Percentiles rank a stretch among this genome's conserved stretches.
Conservation (phyloP, 2,113 vertebrate genomes). For the Agapornis roseicollis region DNA sequence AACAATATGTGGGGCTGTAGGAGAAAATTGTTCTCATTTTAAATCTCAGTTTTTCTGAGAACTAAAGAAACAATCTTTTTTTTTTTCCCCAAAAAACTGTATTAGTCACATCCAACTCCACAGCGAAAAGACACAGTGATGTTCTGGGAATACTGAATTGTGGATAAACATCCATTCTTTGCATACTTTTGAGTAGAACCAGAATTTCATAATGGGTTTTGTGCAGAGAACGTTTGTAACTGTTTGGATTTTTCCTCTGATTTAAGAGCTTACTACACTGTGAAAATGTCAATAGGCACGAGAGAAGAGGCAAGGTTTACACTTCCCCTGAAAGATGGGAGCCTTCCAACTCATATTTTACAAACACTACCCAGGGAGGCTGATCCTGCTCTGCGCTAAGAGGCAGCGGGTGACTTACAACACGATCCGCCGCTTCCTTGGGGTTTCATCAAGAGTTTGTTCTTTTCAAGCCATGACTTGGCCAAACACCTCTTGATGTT, state of each 20-base stretch:
- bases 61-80: neutral
- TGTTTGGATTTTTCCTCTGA: constrained; percentile 17
- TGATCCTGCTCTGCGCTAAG: neutral
- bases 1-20: neutral
- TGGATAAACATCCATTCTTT: neutral
- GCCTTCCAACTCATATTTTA: neutral
- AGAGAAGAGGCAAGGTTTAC: constrained; percentile 38
- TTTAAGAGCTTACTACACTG: constrained; percentile 37
- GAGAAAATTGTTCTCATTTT: neutral
- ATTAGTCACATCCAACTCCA: neutral
- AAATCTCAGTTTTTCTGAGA: neutral
- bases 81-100: neutral
- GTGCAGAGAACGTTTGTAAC: neutral
- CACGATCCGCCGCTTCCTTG: neutral
- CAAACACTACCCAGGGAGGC: neutral
- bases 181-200: neutral
- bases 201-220: constrained; percentile 17
- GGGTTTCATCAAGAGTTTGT: neutral
- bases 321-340: constrained; percentile 26
- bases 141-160: neutral
- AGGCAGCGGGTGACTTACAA: neutral
- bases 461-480: neutral
- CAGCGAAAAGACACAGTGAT: neutral
- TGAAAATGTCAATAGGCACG: neutral
- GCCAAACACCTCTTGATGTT: neutral